Evolutionary conservation across 1,140 invertebrate species (phyloP).

Genomic region (Agrilus planipennis): DNA sequence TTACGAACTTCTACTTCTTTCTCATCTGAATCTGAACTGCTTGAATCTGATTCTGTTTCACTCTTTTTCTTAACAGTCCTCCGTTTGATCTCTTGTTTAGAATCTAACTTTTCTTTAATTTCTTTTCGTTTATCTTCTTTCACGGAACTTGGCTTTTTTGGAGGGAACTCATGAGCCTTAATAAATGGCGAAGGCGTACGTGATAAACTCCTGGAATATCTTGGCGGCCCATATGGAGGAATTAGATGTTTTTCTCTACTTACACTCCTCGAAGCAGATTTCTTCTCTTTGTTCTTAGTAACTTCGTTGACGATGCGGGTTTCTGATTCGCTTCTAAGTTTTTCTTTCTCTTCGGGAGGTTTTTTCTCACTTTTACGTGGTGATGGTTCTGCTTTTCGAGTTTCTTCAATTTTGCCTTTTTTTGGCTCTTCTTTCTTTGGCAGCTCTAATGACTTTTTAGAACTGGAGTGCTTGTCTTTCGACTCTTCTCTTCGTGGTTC

Average conservation of each 20-base stretch:
- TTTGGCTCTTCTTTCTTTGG: slow-evolving; percentile 20
- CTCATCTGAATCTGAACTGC: slow-evolving; percentile 39
- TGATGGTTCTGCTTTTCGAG: slow-evolving; percentile 9
- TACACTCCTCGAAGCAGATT: slow-evolving; percentile 27
- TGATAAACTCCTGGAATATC: slow-evolving; percentile 58
- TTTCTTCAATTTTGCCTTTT: slow-evolving; percentile 18
- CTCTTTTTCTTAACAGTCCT: slow-evolving; percentile 26
- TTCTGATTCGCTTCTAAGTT: slow-evolving; percentile 10
- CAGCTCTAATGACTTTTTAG: slow-evolving; percentile 21
- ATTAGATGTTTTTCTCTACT: slow-evolving; percentile 26
- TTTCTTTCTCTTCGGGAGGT: slow-evolving; percentile 18
- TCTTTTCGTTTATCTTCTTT: slow-evolving; percentile 25
- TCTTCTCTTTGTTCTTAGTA: slow-evolving; percentile 19
- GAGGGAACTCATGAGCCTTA: slow-evolving; percentile 58
- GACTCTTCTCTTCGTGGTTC: slow-evolving; percentile 15
- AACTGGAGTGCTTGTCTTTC: slow-evolving; percentile 8
- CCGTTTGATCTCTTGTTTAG: slow-evolving; percentile 28
- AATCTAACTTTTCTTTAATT: slow-evolving; percentile 33
- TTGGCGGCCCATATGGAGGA: slow-evolving; percentile 27
- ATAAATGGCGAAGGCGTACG: slow-evolving; percentile 69
- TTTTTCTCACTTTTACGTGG: slow-evolving; percentile 22
- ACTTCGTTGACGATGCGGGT: slow-evolving; percentile 10
- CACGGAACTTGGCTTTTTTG: slow-evolving; percentile 39
- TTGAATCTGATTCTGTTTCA: slow-evolving; percentile 26
- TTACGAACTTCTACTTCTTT: slow-evolving; percentile 37